These are phyloP conservation scores for Lymantria monacha DNA, from an alignment of 2,888 invertebrate genomes.

Conservation along the genomic window DNA sequence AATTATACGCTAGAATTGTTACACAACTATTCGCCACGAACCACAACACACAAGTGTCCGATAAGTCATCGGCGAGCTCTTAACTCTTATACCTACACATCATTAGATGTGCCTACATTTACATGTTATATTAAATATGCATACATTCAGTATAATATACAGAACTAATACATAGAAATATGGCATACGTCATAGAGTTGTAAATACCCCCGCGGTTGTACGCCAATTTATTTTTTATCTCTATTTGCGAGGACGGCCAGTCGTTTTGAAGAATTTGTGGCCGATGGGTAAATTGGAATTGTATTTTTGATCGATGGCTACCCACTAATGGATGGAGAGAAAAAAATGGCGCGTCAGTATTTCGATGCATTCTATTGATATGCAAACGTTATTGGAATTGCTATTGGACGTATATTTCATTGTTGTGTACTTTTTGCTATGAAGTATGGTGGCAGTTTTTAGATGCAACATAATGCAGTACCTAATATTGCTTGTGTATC, in stretches of 20 bases:
- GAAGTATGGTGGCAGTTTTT: background rate
- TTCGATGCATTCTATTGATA: constrained; percentile 58
- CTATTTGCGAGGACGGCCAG: constrained; percentile 54
- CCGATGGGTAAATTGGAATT: constrained; percentile 76
- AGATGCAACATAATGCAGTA: no score
- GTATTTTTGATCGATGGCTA: constrained; percentile 71
- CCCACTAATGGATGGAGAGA: constrained; percentile 59
- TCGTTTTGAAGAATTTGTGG: constrained; percentile 77
- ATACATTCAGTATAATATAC: no score
- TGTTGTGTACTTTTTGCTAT: background rate
- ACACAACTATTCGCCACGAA: no score
- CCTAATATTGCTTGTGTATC: no score
- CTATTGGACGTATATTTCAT: constrained; percentile 23
- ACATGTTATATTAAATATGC: no score
- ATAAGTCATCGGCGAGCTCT: no score
- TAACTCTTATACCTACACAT: no score
- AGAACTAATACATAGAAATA: background rate
- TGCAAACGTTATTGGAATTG: constrained; percentile 48
- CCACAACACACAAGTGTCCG: no score
- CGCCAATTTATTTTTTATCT: constrained; percentile 57
- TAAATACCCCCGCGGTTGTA: constrained; percentile 33
- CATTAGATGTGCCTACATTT: no score
- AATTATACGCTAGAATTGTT: no score
- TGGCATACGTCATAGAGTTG: constrained; percentile 35
- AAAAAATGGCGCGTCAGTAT: constrained; percentile 44